Evolutionary conservation across 2,888 invertebrate genomes (phyloP), one percentile per base, ranked within the genome.

Genomic region (Microplitis deprimator): DNA sequence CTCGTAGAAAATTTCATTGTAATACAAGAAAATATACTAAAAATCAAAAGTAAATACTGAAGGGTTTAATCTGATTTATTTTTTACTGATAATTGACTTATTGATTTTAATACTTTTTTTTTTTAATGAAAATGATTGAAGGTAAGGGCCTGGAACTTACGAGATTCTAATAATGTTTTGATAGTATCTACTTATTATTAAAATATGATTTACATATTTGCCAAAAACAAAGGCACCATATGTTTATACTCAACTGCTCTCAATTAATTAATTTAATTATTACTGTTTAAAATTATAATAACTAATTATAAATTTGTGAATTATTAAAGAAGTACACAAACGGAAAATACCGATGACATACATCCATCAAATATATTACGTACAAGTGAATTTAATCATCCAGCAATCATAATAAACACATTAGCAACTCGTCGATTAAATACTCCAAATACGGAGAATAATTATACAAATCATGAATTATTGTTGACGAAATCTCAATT

Each of bases 301-400:
- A 79, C 80, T 17, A 82, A 77, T 83, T 84, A 76, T 50, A 13
- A 50, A 50, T 50, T 50, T 50, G 13, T 50, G 50, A 50, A 82
- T 75, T 73, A 41, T 13, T 75, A 17, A 41, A 88, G 85, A 80
- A 80, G 83, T 61, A 84, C 86, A 38, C 87, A 87, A 76, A 88
- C 88, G 0, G 64, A 77, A n/a, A 80, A 83, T 71, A 81, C 76
- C 61, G 80, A 82, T 68, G 76, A 82, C 3, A 79, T 79, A 70
- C 81, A 74, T 65, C 72, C 77, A 59, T 61, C 79, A 5, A 82
- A 82, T 67, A 79, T 81, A 75, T 82, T 81, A 5, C 77, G 77
- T 39, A 79, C 83, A 2, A 78, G 81, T 69, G 80, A 82, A 17
- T 78, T 81, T n/a, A 73, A 80, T 75, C 77, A 82, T 60, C 79